Percentiles rank a stretch among this genome's conserved stretches.
phyloP scores from a whole-genome alignment of 2,888 invertebrate species.

The Sceliomorpha sp. region DNA sequence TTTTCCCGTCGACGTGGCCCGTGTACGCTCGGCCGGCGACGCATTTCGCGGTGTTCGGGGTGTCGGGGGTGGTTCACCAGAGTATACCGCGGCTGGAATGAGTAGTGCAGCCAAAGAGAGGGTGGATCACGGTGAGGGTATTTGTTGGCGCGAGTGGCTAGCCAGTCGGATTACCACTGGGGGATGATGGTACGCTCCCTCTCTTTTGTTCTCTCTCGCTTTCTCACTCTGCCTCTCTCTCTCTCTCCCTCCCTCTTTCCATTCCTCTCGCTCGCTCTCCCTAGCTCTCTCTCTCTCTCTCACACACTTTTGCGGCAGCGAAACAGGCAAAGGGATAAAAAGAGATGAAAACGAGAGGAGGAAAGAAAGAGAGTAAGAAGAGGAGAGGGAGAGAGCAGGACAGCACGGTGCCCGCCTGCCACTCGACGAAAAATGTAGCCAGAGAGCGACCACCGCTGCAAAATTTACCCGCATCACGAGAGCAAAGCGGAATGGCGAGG shows the following conservation, averaged over 20 bases:
- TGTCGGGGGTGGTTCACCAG: slow-evolving; percentile 79
- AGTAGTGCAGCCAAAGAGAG: slow-evolving; percentile 50
- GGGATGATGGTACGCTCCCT: slow-evolving; percentile 53
- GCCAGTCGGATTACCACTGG: slow-evolving; percentile 80
- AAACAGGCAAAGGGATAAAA: slow-evolving; percentile 4
- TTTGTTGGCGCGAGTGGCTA: slow-evolving; percentile 80
- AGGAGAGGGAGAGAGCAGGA: slow-evolving; percentile 23
- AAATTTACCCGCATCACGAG: slow-evolving; percentile 80
- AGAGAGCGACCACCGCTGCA: slow-evolving; percentile 77
- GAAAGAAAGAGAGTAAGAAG: no score
- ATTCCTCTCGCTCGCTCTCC: slow-evolving; percentile 6
- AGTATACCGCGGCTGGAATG: slow-evolving; percentile 69
- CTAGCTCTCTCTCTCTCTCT: slow-evolving; percentile 21
- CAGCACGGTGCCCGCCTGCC: slow-evolving; percentile 54
- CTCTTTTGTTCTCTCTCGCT: no score
- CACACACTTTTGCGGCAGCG: slow-evolving; percentile 18
- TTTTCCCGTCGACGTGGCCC: slow-evolving; percentile 72
- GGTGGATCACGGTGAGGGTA: slow-evolving; percentile 77
- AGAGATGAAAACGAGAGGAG: slow-evolving; percentile 14
- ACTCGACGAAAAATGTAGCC: slow-evolving; percentile 79
- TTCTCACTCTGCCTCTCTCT: slow-evolving; percentile 19
- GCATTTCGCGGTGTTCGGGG: slow-evolving; percentile 77
- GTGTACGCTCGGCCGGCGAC: slow-evolving; percentile 67
- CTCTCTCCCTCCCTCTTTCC: slow-evolving; percentile 30
- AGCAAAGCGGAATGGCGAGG: slow-evolving; percentile 75